Conservation (phyloP, 2,113 vertebrate species). For the Passer domesticus region DNA sequence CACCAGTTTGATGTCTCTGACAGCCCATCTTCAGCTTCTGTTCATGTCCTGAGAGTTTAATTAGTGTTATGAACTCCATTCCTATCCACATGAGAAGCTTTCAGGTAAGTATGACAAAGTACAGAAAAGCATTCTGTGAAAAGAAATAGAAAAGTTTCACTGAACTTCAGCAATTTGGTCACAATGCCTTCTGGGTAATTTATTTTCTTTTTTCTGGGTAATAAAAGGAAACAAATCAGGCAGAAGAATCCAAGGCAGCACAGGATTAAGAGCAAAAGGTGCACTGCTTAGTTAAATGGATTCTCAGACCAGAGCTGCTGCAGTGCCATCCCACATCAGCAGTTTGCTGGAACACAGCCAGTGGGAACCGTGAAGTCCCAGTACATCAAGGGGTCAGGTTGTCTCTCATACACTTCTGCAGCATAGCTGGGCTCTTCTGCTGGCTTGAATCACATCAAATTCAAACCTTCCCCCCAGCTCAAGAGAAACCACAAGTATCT, state of each 20-base stretch:
- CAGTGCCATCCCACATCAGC: background rate
- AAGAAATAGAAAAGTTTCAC: background rate
- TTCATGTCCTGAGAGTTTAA: conserved; percentile 12
- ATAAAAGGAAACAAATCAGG: background rate
- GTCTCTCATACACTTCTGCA: background rate
- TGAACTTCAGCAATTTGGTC: background rate
- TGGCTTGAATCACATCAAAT: background rate
- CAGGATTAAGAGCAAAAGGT: background rate
- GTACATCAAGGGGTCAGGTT: background rate
- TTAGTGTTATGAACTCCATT: background rate
- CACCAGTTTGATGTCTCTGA: background rate
- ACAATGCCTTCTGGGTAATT: background rate
- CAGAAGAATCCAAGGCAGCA: background rate
- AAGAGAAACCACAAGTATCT: background rate
- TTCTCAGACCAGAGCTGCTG: background rate
- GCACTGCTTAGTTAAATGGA: background rate
- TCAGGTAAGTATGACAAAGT: background rate
- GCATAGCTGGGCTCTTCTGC: background rate
- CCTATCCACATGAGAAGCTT: background rate
- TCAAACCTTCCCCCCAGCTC: background rate
- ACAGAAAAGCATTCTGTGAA: background rate
- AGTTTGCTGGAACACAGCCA: background rate
- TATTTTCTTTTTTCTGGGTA: background rate
- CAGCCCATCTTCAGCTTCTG: background rate
- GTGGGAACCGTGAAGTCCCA: background rate